These are phyloP conservation scores for Ellobium chinense DNA, from an alignment of 2,888 invertebrate genomes.

Conservation along the genomic window DNA sequence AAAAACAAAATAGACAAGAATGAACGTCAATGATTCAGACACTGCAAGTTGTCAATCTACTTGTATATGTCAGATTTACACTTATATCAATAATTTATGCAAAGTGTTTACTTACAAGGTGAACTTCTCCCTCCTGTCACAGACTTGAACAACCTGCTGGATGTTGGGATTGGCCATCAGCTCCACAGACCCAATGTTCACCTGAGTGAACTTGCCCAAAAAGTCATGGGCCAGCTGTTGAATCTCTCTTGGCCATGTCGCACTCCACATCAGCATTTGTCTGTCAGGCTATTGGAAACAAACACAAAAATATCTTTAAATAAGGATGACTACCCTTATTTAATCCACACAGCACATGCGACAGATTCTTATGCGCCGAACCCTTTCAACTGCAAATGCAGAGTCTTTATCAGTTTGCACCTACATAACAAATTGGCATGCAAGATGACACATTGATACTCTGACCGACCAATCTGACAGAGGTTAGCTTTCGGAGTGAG, in stretches of 20 bases:
- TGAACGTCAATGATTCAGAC: background rate
- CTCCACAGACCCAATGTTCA: constrained; percentile 97
- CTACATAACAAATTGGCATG: no score
- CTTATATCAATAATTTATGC: background rate
- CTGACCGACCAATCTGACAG: no score
- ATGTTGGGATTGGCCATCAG: constrained; percentile 98
- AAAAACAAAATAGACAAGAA: background rate
- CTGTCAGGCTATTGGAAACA: constrained; percentile 91
- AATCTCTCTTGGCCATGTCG: constrained; percentile 99
- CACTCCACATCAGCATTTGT: constrained; percentile 99
- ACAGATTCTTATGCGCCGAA: no score
- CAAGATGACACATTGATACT: no score
- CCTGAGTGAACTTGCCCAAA: constrained; percentile 95
- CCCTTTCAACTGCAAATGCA: no score
- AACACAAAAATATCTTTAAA: no score
- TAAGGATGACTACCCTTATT: no score
- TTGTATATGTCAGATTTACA: background rate
- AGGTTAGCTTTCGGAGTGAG: no score
- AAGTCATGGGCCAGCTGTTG: constrained; percentile 96
- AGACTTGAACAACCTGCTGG: constrained; percentile 96
- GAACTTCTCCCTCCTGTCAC: constrained; percentile 96
- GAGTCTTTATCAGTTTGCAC: no score
- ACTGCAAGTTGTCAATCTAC: background rate
- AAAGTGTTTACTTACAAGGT: constrained; percentile 82
- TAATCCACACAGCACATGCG: no score